Evolutionary conservation across 2,113 vertebrate genomes (phyloP).

Genomic region (Cebus imitator): DNA sequence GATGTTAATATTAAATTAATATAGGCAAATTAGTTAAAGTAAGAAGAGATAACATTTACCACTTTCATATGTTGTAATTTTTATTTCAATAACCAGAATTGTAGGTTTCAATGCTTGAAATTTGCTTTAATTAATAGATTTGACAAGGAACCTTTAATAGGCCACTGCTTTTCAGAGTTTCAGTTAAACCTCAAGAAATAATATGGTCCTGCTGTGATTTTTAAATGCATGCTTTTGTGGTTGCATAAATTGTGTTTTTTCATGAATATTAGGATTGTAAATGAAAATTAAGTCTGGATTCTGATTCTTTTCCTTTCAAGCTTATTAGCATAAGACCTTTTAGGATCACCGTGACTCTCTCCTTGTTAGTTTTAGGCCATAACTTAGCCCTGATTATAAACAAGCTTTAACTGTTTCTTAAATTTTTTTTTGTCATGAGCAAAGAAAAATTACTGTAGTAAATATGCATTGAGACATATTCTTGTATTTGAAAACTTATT

Average conservation of each 20-base stretch:
- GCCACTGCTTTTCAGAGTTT: background rate
- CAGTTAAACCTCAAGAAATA: background rate
- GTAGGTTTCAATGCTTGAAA: background rate
- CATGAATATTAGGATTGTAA: background rate
- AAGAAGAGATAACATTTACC: slow-evolving; percentile 10
- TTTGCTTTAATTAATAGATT: slow-evolving; percentile 18
- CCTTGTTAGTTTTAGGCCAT: background rate
- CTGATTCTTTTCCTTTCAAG: background rate
- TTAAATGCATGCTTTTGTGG: slow-evolving; percentile 19
- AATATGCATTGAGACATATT: background rate
- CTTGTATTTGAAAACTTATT: slow-evolving; percentile 35
- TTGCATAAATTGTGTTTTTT: slow-evolving; percentile 12
- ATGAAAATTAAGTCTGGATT: background rate
- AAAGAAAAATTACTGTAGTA: background rate
- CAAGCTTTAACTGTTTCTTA: background rate
- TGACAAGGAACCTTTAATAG: background rate
- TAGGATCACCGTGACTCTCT: background rate
- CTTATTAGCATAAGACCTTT: background rate
- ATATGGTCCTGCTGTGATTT: slow-evolving; percentile 19
- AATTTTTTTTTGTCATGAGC: background rate
- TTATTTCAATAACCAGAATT: slow-evolving; percentile 41
- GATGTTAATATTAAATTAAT: slow-evolving; percentile 31
- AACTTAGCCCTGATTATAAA: slow-evolving; percentile 17
- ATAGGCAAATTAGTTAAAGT: slow-evolving; percentile 26
- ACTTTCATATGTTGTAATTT: slow-evolving; percentile 13